Evolutionary conservation across 1,140 invertebrate species (phyloP).

Genomic region (Cydia splendana): DNA sequence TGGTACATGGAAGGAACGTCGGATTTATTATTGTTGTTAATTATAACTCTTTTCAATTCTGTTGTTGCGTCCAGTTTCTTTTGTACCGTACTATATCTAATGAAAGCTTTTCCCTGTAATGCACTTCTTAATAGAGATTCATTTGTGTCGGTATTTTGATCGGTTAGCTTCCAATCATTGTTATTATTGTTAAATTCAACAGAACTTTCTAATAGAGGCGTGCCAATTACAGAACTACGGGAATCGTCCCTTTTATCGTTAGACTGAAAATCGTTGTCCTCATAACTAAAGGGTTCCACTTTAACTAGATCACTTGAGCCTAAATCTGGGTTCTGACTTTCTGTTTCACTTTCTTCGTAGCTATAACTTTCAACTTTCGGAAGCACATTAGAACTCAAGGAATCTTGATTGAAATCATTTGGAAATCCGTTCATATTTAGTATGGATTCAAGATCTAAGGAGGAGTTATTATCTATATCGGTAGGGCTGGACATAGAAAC

Average conservation of each 20-base stretch:
- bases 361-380: slow-evolving; percentile 82
- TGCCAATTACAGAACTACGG: slow-evolving; percentile 72
- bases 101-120: slow-evolving; percentile 85
- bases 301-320: slow-evolving; percentile 82
- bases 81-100: slow-evolving; percentile 80
- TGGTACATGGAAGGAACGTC: slow-evolving; percentile 77
- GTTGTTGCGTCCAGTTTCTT: slow-evolving; percentile 68
- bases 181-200: slow-evolving; percentile 86
- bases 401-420: slow-evolving; percentile 77
- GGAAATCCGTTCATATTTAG: slow-evolving; percentile 82
- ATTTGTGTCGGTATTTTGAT: slow-evolving; percentile 84
- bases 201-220: slow-evolving; percentile 79
- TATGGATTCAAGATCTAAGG: slow-evolving; percentile 84
- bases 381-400: slow-evolving; percentile 65
- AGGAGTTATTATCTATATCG: slow-evolving; percentile 80
- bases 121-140: slow-evolving; percentile 90
- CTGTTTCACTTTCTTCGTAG: slow-evolving; percentile 82
- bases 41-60: slow-evolving; percentile 69
- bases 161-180: slow-evolving; percentile 89
- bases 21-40: slow-evolving; percentile 77
- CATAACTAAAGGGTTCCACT: slow-evolving; percentile 84
- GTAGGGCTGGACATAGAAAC: slow-evolving; percentile 81
- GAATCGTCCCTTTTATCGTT: slow-evolving; percentile 83
- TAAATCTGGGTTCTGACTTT: slow-evolving; percentile 82
- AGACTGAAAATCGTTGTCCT: slow-evolving; percentile 84